Base-by-base conservation (phyloP, 2,888 invertebrate genomes). In the Nowickia ferox region DNA sequence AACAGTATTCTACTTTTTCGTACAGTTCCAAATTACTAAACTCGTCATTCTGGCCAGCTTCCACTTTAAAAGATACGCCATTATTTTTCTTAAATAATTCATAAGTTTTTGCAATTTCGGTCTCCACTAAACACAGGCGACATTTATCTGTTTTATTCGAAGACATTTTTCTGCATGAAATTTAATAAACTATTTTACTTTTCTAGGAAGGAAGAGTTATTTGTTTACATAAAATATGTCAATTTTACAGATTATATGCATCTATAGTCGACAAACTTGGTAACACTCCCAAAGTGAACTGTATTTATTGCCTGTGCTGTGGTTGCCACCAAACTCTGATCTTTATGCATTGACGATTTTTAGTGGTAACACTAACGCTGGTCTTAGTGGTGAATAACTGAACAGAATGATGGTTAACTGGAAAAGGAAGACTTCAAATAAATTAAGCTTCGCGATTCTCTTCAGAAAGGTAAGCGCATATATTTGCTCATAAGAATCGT, bases 1-100 rank as follows among this genome's bases (percentile, higher is more conserved):
- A 90, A 40, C 92, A 91, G 40, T 88, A 87, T 80, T 91, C 91
- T 9, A 91, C 86, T 81, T 89, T 89, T 30, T 89, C 88, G 59
- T 19, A 51, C 13, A 89, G 75, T 22, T 79, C 77, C 38, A 87
- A 51, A 38, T 84, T 76, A n/a, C 61, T 75, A 59, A 74, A 76
- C 61, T 65, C 71, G 53, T 81, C 84, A 53, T 74, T 59, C 40
- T 77, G 55, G 22, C 55, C 46, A 10, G 19, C 53, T 68, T 84
- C 83, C 3, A 66, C n/a, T 68, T 84, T 84, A 40, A 84, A 84
- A 3, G 66, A 65, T n/a, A 72, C 59, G 9, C 72, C 51, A 66
- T 63, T 74, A 30, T 75, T 78, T 40, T 84, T 86, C 13, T 55
- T 75, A 55, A 89, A 90, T n/a, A 90, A 76, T 19, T 87, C 87